Percentiles rank a stretch among this genome's conserved stretches.
Evolutionary conservation across 2,797 vertebrate species (phyloP).

Genomic region (Gobionotothen gibberifrons): DNA sequence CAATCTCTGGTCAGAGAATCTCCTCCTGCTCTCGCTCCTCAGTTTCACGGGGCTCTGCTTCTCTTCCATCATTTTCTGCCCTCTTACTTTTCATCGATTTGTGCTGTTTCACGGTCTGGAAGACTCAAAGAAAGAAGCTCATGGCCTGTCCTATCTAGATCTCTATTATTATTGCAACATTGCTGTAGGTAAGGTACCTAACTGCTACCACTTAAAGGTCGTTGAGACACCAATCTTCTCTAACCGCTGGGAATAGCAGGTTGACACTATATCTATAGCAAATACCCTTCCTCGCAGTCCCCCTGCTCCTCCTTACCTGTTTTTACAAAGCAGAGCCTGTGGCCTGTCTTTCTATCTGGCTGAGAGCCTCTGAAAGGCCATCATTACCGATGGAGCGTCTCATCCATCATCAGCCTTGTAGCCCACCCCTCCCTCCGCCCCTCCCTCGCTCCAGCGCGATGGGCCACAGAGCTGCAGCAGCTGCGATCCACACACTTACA

Average conservation of each 20-base stretch:
- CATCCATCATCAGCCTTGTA: conserved; percentile 81
- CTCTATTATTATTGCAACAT: conserved; percentile 57
- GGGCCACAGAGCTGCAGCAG: conserved; percentile 63
- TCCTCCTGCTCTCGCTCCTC: conserved; percentile 42
- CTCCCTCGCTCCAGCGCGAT: conserved; percentile 26
- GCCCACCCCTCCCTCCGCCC: conserved; percentile 40
- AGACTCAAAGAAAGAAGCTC: conserved; percentile 39
- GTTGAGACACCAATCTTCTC: conserved; percentile 45
- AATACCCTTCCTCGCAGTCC: conserved; percentile 26
- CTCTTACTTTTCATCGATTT: conserved; percentile 67
- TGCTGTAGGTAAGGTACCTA: conserved; percentile 48
- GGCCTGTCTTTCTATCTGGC: conserved; percentile 64
- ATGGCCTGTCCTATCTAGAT: conserved; percentile 23
- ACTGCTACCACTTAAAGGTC: conserved; percentile 30
- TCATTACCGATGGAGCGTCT: conserved; percentile 78
- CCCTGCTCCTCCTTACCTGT: conserved; percentile 61
- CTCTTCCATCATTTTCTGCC: conserved; percentile 59
- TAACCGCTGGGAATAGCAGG: conserved; percentile 44
- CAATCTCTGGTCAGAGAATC: conserved; percentile 51
- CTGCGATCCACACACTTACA: conserved; percentile 65
- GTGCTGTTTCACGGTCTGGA: conserved; percentile 53
- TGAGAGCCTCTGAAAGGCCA: conserved; percentile 77
- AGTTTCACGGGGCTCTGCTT: conserved; percentile 48
- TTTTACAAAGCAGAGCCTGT: conserved; percentile 61
- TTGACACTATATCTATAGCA: conserved; percentile 50